These are phyloP conservation scores for Sebastiscus tertius DNA, from an alignment of 2,797 vertebrate genomes.

Conservation along the genomic window DNA sequence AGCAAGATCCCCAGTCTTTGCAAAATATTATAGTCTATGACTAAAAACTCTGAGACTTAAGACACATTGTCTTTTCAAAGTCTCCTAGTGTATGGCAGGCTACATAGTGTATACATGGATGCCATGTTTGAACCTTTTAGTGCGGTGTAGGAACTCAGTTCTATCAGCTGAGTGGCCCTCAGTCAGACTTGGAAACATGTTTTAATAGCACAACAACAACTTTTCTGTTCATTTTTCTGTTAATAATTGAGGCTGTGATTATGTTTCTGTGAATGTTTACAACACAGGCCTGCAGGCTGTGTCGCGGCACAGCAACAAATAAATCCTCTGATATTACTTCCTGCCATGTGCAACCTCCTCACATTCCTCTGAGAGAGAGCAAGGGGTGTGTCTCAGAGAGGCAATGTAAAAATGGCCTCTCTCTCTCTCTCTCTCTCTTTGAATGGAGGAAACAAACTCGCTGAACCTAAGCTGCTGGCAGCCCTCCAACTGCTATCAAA, in stretches of 20 bases:
- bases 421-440: slow-evolving; percentile 7
- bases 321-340: slow-evolving; percentile 51
- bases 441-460: slow-evolving; percentile 63
- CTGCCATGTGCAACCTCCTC: slow-evolving; percentile 59
- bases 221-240: neutral
- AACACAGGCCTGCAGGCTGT: neutral
- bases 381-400: slow-evolving; percentile 10
- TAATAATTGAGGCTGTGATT: neutral
- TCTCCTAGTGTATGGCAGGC: no score
- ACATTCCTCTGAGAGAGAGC: slow-evolving; percentile 52
- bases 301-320: slow-evolving; percentile 17
- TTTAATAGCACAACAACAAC: neutral
- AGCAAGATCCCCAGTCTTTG: fast-evolving
- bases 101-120: neutral
- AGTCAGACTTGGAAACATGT: neutral
- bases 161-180: neutral
- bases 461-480: slow-evolving; percentile 60
- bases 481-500: slow-evolving; percentile 63
- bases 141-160: neutral
- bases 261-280: slow-evolving; percentile 10
- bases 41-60: no score
- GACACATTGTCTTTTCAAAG: no score
- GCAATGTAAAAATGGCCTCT: slow-evolving; percentile 6
- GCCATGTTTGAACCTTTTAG: neutral
- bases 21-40: no score